Percentiles rank a stretch among this genome's conserved stretches.
Conservation (phyloP, 2,888 invertebrate species). For the Chelonus formosanus region DNA sequence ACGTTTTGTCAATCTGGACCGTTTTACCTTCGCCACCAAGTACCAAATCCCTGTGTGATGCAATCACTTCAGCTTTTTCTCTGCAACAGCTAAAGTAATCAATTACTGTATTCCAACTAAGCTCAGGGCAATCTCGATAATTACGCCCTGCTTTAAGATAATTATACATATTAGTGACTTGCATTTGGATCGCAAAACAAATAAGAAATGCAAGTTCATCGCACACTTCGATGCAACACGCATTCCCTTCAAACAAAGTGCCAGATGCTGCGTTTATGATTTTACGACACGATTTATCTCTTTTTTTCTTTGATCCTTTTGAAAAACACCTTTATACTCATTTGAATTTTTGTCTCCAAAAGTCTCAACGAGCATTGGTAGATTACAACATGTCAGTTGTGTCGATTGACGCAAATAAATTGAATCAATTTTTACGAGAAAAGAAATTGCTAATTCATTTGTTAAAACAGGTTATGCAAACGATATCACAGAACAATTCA, state of each 20-base stretch:
- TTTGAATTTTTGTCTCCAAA: constrained; percentile 15
- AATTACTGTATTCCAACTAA: constrained; percentile 30
- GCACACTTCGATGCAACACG: constrained; percentile 31
- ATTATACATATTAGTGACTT: constrained; percentile 26
- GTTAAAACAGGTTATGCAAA: too few relatives aligned
- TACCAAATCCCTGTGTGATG: too few relatives aligned
- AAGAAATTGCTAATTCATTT: constrained; percentile 23
- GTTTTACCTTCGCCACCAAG: constrained; percentile 36
- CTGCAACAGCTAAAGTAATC: constrained; percentile 38
- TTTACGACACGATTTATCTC: constrained; percentile 26
- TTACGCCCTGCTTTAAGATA: constrained; percentile 30
- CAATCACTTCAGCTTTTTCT: constrained; percentile 33
- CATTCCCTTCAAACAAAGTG: too few relatives aligned
- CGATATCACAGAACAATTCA: too few relatives aligned
- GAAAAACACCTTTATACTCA: constrained; percentile 34
- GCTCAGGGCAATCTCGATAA: neutral
- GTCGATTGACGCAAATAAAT: constrained; percentile 19
- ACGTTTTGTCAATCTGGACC: constrained; percentile 39
- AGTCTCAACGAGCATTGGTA: constrained; percentile 33
- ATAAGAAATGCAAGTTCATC: constrained; percentile 33
- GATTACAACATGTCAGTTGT: constrained; percentile 27
- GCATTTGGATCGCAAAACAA: constrained; percentile 29
- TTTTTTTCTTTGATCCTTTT: constrained; percentile 28
- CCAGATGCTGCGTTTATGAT: constrained; percentile 22
- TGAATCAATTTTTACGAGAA: constrained; percentile 32